These are phyloP conservation scores for Microctonus brassicae DNA, from an alignment of 2,888 invertebrate species.

Conservation along the genomic window DNA sequence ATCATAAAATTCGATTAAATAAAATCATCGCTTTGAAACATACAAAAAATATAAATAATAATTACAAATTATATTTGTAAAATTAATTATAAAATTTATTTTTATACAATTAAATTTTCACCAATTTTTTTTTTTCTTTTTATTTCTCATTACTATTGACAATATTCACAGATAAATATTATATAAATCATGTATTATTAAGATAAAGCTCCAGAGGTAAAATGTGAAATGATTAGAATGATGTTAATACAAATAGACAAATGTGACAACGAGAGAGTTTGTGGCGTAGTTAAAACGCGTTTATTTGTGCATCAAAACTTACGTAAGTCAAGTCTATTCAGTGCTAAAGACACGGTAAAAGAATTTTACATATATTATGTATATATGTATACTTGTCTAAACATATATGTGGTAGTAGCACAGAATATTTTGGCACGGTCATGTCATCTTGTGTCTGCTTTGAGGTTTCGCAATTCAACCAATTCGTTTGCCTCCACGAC, in stretches of 20 bases:
- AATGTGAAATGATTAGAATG: background rate
- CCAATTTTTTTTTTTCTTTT: too few relatives aligned
- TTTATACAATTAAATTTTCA: too few relatives aligned
- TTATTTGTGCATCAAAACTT: slow-evolving; percentile 15
- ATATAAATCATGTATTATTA: background rate
- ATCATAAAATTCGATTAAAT: background rate
- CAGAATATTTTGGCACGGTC: slow-evolving; percentile 32
- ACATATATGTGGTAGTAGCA: background rate
- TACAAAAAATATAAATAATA: too few relatives aligned
- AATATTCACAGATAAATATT: too few relatives aligned
- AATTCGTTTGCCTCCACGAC: slow-evolving; percentile 17
- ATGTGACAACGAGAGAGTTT: background rate
- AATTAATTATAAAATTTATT: too few relatives aligned
- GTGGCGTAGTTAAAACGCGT: background rate
- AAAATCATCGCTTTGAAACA: too few relatives aligned
- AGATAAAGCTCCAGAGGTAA: background rate
- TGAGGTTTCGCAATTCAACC: slow-evolving; percentile 16
- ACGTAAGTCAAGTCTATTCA: slow-evolving; percentile 9
- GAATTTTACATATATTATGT: background rate
- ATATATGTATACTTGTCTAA: background rate
- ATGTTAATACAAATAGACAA: too few relatives aligned
- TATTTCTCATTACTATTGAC: too few relatives aligned
- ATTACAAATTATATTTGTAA: too few relatives aligned
- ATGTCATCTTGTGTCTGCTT: slow-evolving; percentile 18
- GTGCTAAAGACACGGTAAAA: background rate